These are phyloP conservation scores for Cottoperca gobio DNA, from an alignment of 2,797 vertebrate species.

Conservation along the genomic window DNA sequence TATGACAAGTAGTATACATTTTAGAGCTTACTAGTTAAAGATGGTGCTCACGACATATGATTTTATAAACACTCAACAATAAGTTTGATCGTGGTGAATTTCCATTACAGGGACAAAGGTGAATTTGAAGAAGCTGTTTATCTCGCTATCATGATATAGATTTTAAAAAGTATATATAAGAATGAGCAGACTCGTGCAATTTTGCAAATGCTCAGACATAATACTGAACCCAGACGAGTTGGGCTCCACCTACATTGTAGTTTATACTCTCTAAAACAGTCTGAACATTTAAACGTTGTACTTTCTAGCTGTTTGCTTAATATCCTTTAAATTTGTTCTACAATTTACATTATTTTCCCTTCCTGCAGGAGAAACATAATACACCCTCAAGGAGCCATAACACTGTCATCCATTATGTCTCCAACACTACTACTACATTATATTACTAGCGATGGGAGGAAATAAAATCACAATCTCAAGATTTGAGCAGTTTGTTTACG, in stretches of 20 bases:
- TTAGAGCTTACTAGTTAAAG: background rate
- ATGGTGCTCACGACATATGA: no score
- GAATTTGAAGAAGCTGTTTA: no score
- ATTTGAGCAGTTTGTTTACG: background rate
- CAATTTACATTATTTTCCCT: background rate
- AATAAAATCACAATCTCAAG: background rate
- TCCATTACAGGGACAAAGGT: no score
- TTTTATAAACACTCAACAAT: no score
- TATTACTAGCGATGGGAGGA: background rate
- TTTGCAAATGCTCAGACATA: background rate
- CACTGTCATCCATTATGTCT: background rate
- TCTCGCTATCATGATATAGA: no score
- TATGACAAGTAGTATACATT: background rate
- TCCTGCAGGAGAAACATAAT: conserved; percentile 13
- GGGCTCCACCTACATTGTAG: no score
- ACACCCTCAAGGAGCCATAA: background rate
- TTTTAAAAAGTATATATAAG: no score
- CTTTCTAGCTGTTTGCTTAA: background rate
- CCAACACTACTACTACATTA: background rate
- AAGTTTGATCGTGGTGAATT: no score
- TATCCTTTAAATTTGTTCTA: conserved; percentile 11
- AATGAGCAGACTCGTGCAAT: background rate
- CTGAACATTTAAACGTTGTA: background rate
- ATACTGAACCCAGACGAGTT: background rate
- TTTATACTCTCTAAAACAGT: background rate